Evolutionary conservation across 2,797 vertebrate genomes (phyloP), one percentile per base, ranked within the genome.

Genomic region (Phoebastria nigripes): DNA sequence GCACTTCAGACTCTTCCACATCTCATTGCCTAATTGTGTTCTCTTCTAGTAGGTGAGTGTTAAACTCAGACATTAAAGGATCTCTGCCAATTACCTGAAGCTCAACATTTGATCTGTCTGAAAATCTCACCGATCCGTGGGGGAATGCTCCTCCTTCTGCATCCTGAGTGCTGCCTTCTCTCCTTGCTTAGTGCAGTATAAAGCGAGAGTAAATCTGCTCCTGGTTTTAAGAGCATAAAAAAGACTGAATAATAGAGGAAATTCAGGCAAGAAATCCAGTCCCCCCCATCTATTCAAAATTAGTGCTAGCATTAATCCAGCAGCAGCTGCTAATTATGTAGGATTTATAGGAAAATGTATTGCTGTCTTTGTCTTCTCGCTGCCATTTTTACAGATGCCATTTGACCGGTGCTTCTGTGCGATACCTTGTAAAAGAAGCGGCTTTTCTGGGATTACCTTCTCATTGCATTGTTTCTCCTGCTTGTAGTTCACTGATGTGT

Each of bases 1-100:
- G 91, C 94, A 95, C 90, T 96, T 96, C 94, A 96, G 93, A 82
- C 87, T 93, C 92, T 96, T 97, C 87, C 87, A 94, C 94, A 93
- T 96, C 95, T 94, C 95, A 81, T 96, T 96, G 93, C 96, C 84
- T 96, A 96, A 97, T 96, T 93, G 92, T 83, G 82, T 96, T 97
- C 94, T 94, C 89, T 93, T 97, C 96, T 93, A 88, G 94, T 83
- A 95, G 94, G 87, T 96, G 88, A 96, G 89, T 96, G 92, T 97
- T 97, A 96, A 97, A 96, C 93, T 95, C 95, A 96, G 94, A 97
- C 97, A 95, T 97, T 97, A 97, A 97, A 97, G 87, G 93, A 94
- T 91, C 93, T 95, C 93, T 95, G 96, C 93, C 96, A 96, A 96
- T 97, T 97, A 97, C 94, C 90, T 94, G 94, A 91, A 97, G 96